phyloP scores from a whole-genome alignment of 2,113 vertebrate species.

The Parus major region DNA sequence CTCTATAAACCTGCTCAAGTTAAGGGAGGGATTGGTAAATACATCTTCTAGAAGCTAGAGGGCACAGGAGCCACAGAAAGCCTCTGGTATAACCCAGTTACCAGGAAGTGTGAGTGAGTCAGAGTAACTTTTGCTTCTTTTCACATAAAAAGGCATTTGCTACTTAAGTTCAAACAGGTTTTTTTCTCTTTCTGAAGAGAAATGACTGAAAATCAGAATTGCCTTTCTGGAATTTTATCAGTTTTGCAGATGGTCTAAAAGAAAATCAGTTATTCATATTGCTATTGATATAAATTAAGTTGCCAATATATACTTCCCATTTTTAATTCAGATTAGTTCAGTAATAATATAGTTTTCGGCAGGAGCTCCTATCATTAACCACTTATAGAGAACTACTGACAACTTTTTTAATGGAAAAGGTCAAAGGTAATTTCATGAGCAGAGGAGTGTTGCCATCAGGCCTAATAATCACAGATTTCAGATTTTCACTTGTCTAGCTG shows the following conservation, averaged over 20 bases:
- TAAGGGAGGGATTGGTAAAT: not conserved
- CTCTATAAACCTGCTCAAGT: not conserved
- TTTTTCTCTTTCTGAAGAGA: not conserved
- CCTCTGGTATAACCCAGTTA: not conserved
- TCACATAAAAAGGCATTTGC: not conserved
- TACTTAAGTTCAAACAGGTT: not conserved
- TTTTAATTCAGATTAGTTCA: not conserved
- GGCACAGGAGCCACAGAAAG: conserved; percentile 55
- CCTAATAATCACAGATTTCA: not conserved
- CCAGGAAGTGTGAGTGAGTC: not conserved
- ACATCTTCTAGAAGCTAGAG: conserved; percentile 63
- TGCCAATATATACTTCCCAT: not conserved
- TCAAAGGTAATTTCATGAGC: not conserved
- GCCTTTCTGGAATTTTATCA: not conserved
- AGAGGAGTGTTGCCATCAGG: not conserved
- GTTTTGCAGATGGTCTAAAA: not conserved
- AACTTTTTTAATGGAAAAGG: not conserved
- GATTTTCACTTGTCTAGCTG: not conserved
- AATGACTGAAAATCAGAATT: not conserved
- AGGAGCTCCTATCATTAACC: not conserved
- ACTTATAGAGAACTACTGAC: not conserved
- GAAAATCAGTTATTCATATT: not conserved
- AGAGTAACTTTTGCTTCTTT: not conserved
- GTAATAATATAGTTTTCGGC: not conserved
- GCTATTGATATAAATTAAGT: not conserved